Conservation (phyloP, 2,797 vertebrate genomes). For the Halcyon chelicuti region DNA sequence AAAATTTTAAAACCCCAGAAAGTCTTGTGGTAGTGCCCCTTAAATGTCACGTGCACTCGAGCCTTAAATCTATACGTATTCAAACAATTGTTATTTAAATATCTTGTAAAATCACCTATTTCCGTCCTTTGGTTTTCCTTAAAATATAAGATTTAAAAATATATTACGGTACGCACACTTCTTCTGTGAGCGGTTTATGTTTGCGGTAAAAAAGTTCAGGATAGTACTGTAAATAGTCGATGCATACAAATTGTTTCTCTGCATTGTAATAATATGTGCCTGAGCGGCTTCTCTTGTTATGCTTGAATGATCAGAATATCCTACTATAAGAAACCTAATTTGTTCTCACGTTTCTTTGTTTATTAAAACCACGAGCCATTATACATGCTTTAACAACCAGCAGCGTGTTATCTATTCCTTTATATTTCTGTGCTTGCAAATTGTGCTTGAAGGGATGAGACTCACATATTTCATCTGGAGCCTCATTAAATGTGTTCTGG, state of each 20-base stretch:
- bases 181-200: neutral
- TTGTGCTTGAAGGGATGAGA: neutral
- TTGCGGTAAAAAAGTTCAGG: neutral
- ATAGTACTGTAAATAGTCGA: neutral
- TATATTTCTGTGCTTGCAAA: neutral
- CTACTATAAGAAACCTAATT: neutral
- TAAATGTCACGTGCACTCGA: neutral
- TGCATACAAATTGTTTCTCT: neutral
- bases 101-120: constrained; percentile 33
- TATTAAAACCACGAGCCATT: neutral
- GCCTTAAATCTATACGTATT: constrained; percentile 9
- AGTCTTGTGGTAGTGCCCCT: neutral
- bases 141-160: constrained; percentile 51
- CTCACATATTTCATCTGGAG: neutral
- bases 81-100: constrained; percentile 19
- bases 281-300: neutral
- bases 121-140: constrained; percentile 10
- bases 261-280: neutral
- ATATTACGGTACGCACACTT: neutral
- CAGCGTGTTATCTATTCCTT: neutral
- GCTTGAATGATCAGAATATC: neutral
- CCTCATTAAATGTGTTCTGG: neutral
- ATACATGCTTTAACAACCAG: neutral
- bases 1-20: neutral
- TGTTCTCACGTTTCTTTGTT: neutral